These are phyloP conservation scores for Agonopterix alstromeriana DNA, from an alignment of 2,888 invertebrate genomes.

Conservation along the genomic window DNA sequence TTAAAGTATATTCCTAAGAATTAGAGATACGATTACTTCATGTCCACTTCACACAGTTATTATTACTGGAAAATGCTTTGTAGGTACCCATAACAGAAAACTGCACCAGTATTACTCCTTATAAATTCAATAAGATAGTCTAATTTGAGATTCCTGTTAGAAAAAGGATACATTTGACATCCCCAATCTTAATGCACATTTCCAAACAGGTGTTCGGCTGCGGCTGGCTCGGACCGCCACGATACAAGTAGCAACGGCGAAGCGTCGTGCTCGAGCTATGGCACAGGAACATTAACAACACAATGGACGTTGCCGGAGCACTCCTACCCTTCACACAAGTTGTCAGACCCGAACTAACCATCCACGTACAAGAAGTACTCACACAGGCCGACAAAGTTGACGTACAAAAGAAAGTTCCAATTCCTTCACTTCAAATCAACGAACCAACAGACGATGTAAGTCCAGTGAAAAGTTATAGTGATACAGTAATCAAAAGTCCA, in stretches of 20 bases:
- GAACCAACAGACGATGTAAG: slow-evolving; percentile 37
- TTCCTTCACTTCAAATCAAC: slow-evolving; percentile 46
- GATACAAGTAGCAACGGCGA: slow-evolving; percentile 80
- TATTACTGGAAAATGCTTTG: too few relatives aligned
- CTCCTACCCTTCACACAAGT: slow-evolving; percentile 65
- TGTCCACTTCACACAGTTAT: too few relatives aligned
- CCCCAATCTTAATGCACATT: too few relatives aligned
- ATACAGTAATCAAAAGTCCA: slow-evolving; percentile 18
- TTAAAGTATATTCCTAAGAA: too few relatives aligned
- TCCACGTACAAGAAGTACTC: slow-evolving; percentile 64
- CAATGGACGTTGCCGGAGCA: slow-evolving; percentile 72
- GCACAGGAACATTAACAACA: slow-evolving; percentile 75
- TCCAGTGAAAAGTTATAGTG: slow-evolving; percentile 11
- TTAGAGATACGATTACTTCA: too few relatives aligned
- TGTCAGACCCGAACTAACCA: slow-evolving; percentile 61
- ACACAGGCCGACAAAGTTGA: slow-evolving; percentile 46
- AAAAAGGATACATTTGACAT: too few relatives aligned
- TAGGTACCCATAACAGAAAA: too few relatives aligned
- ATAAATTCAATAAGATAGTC: too few relatives aligned
- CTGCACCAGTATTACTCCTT: too few relatives aligned
- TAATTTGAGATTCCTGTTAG: too few relatives aligned
- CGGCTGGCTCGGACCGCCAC: slow-evolving; percentile 80
- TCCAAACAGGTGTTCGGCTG: slow-evolving; percentile 79
- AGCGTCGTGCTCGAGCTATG: slow-evolving; percentile 75
- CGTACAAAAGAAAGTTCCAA: slow-evolving; percentile 30